Base-by-base conservation (phyloP, 2,888 invertebrate species). In the Eristalis tenax region DNA sequence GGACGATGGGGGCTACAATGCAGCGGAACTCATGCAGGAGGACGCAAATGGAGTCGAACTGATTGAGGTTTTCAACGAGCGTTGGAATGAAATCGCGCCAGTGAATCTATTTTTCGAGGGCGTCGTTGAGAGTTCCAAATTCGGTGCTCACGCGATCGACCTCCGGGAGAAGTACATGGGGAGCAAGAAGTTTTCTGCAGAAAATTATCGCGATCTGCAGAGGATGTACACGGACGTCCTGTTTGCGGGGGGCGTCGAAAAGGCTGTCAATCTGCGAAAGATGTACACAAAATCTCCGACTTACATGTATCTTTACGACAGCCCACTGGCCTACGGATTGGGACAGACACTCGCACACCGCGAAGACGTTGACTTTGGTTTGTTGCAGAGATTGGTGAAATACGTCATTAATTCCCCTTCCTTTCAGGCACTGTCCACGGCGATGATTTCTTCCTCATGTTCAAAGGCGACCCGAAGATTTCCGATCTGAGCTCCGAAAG, bases 1-100 rank as follows among this genome's bases (percentile, higher is more conserved):
- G 26, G 95, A 96, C 69, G 97, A 97, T 92, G 97, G 97, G 76
- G 93, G 96, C 23, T 96, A 96, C 90, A 96, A 96, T 35, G 96
- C 95, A 57, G 85, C 90, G 90, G 93, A 93, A 64, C 91, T 94
- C 18, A 88, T 93, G 69, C 89, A 90, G 57, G 93, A 94, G 11
- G 81, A 85, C 57, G 26, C 22, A 0, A 87, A 86, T 1, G 89
- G 89, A 8, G 92, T 94, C 0, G 92, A 93, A 2, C 89, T 94
- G 11, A 91, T 95, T 3, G 94, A 95, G 66, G 90, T 93, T 0
- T 93, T 94, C 40, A 96, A 95, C 94, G 94, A 94, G 15, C 92
- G 94, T 28, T 90, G 91, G 91, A 88, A 89, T 28, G 90, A 91
- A 18, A 84, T 96, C n/a, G 95, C 95, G 0, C 95, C 95, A 63